These are phyloP conservation scores for Nemopilema nomurai DNA, from an alignment of 30 jellyfish, hydroid and myxozoan genomes.

Conservation along the genomic window DNA sequence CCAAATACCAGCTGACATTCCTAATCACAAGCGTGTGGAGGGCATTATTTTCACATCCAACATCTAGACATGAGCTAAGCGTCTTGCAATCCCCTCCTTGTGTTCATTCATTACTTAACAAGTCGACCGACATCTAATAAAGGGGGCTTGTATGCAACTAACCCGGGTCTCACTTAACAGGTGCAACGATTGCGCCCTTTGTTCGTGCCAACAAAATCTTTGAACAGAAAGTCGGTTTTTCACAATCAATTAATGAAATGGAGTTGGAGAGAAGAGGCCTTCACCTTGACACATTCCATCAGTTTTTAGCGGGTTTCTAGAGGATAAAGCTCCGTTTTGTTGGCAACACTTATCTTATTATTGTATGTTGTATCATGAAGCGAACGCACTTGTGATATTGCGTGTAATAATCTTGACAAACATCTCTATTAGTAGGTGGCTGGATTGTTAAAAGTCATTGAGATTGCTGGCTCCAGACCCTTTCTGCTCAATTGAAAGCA, in stretches of 20 bases:
- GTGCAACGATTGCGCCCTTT: slow-evolving; percentile 24
- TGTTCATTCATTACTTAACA: not conserved
- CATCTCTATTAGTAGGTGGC: slow-evolving; percentile 18
- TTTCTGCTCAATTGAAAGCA: slow-evolving; percentile 18
- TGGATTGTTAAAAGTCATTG: slow-evolving; percentile 32
- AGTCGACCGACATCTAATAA: not conserved
- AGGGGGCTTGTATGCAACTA: slow-evolving; percentile 2
- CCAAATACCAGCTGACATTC: too few species aligned
- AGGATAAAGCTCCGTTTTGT: too few species aligned
- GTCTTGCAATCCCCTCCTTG: not conserved
- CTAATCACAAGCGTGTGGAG: not conserved
- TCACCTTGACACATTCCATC: too few species aligned
- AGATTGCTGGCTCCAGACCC: slow-evolving; percentile 48
- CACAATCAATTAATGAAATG: not conserved
- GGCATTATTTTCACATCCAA: not conserved
- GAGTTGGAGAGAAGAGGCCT: too few species aligned
- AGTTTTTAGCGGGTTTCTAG: too few species aligned
- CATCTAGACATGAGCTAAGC: not conserved
- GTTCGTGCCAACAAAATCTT: slow-evolving; percentile 27
- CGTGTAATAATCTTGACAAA: not conserved
- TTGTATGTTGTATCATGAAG: not conserved
- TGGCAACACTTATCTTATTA: too few species aligned
- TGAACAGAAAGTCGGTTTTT: not conserved
- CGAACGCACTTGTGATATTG: not conserved
- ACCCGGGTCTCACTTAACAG: slow-evolving; percentile 9